A percentile compares a stretch with the other conserved stretches of the same genome.
Evolutionary conservation across 2,888 invertebrate genomes (phyloP).

Genomic region (Argynnis bischoffii): DNA sequence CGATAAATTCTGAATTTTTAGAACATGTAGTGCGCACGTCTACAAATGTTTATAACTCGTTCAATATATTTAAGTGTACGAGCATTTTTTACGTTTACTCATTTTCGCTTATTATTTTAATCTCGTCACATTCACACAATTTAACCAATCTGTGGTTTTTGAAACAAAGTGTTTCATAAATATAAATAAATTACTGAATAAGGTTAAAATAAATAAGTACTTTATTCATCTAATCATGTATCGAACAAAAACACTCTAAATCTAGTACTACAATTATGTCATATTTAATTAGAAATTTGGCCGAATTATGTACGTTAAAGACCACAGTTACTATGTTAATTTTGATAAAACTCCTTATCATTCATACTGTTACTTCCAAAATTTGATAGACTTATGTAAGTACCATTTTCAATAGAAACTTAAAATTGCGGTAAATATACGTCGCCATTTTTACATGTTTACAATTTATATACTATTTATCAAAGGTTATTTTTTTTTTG

Average conservation of each 20-base stretch:
- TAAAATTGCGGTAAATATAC: neutral
- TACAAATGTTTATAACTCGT: too few species aligned
- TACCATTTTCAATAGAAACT: neutral
- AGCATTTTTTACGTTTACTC: too few species aligned
- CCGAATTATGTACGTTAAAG: neutral
- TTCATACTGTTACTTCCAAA: neutral
- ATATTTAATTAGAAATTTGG: neutral
- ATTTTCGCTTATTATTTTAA: neutral
- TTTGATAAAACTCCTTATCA: neutral
- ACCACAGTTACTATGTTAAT: neutral
- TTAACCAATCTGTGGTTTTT: neutral
- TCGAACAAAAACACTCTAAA: neutral
- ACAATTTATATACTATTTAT: too few species aligned
- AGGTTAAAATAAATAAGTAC: slow-evolving; percentile 27
- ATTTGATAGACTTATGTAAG: neutral
- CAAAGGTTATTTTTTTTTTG: too few species aligned
- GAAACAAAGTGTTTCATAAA: slow-evolving; percentile 1
- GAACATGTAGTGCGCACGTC: too few species aligned
- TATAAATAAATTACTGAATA: slow-evolving; percentile 7
- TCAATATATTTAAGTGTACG: too few species aligned
- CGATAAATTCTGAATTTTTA: too few species aligned
- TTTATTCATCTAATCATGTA: slow-evolving; percentile 13
- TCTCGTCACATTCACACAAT: neutral
- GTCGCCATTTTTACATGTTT: too few species aligned
- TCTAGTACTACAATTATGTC: slow-evolving; percentile 11